A percentile compares a stretch with the other conserved stretches of the same genome.
phyloP scores from a whole-genome alignment of 2,888 invertebrate species.

The Cactoblastis cactorum region DNA sequence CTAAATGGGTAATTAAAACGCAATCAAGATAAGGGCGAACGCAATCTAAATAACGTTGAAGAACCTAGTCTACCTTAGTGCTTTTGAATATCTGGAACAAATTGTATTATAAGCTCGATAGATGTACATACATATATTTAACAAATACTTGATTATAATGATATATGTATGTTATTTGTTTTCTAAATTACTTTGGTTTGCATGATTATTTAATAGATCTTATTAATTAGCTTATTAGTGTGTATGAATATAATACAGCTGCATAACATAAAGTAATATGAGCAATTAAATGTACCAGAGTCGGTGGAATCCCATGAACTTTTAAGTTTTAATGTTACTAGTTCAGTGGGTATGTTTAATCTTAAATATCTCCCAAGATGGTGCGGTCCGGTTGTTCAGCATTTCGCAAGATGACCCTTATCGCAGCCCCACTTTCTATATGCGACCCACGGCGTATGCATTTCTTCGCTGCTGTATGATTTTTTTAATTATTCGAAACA shows the following conservation, averaged over 20 bases:
- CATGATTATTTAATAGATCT: no score
- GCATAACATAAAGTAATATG: no score
- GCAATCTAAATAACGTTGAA: slow-evolving; percentile 7
- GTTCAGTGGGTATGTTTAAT: slow-evolving; percentile 21
- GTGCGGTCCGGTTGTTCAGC: slow-evolving; percentile 32
- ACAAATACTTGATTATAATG: no score
- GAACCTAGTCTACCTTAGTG: slow-evolving; percentile 4
- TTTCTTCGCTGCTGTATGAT: slow-evolving; percentile 20
- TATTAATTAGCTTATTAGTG: no score
- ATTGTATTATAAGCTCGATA: neutral
- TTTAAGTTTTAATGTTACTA: slow-evolving; percentile 15
- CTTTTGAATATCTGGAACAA: neutral
- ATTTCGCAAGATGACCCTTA: slow-evolving; percentile 67
- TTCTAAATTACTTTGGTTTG: no score
- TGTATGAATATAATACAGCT: no score
- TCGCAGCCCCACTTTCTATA: slow-evolving; percentile 60
- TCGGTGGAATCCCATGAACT: slow-evolving; percentile 13
- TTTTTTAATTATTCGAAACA: slow-evolving; percentile 18
- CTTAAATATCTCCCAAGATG: slow-evolving; percentile 40
- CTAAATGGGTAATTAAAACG: slow-evolving; percentile 28
- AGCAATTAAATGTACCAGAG: no score
- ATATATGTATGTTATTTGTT: no score
- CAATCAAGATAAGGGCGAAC: slow-evolving; percentile 22
- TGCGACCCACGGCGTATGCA: slow-evolving; percentile 49
- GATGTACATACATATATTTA: no score